phyloP scores from a whole-genome alignment of 92 coral and sea anemone species.

The Actinernus sp. region DNA sequence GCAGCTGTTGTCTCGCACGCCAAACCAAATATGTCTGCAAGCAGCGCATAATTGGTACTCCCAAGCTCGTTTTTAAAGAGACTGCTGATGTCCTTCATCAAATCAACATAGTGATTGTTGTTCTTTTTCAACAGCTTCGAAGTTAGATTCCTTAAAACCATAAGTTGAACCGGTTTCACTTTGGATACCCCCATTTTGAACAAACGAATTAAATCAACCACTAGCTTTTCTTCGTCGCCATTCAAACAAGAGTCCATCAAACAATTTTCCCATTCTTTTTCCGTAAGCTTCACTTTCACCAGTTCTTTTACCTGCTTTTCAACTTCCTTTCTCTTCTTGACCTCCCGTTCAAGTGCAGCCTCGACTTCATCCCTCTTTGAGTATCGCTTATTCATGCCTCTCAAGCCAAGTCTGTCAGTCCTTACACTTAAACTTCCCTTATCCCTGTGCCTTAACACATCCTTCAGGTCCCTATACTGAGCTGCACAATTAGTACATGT shows the following conservation, averaged over 20 bases:
- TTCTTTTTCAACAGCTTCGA: constrained; percentile 16
- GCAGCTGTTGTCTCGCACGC: constrained; percentile 30
- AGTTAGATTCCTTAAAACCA: constrained; percentile 10
- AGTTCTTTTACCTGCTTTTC: constrained; percentile 8
- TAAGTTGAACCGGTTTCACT: constrained; percentile 22
- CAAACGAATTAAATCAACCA: constrained; percentile 27
- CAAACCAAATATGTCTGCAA: constrained; percentile 33
- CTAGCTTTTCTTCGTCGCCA: constrained; percentile 33
- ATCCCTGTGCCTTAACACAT: constrained; percentile 19
- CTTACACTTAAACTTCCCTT: not conserved
- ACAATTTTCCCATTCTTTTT: constrained; percentile 29
- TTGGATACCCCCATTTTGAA: constrained; percentile 24
- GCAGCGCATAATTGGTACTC: constrained; percentile 12
- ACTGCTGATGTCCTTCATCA: constrained; percentile 25
- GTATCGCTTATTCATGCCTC: constrained; percentile 34
- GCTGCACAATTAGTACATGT: constrained; percentile 40
- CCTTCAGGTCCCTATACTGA: constrained; percentile 28
- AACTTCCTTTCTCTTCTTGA: constrained; percentile 1
- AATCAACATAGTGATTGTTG: constrained; percentile 15
- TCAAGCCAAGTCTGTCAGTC: constrained; percentile 7
- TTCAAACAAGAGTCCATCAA: constrained; percentile 13
- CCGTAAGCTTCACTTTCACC: constrained; percentile 11
- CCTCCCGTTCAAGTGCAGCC: constrained; percentile 20
- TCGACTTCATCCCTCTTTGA: constrained; percentile 13
- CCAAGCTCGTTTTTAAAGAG: constrained; percentile 34